A percentile compares a stretch with the other conserved stretches of the same genome.
phyloP scores from a whole-genome alignment of 1,140 invertebrate species.

The Aphaenogaster ashmeadi region DNA sequence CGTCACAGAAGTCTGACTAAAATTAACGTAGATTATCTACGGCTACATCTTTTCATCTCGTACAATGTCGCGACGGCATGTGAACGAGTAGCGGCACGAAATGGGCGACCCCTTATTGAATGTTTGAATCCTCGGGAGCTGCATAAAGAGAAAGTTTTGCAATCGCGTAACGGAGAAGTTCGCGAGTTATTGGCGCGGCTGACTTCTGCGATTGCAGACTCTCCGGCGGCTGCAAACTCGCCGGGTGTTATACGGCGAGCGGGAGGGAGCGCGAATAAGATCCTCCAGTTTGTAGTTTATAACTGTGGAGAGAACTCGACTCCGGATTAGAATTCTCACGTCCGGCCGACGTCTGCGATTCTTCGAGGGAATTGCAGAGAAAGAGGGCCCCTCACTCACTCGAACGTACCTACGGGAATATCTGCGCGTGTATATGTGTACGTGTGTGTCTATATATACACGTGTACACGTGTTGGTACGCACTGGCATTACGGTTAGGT shows the following conservation, averaged over 20 bases:
- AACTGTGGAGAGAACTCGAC: not conserved
- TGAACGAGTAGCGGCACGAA: not conserved
- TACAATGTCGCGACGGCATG: not conserved
- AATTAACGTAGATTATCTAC: not conserved
- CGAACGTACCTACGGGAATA: not conserved
- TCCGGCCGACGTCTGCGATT: not conserved
- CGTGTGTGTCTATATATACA: too few species aligned
- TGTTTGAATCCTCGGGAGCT: not conserved
- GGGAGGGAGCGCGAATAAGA: not conserved
- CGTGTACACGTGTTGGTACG: not conserved
- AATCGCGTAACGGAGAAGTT: conserved; percentile 34
- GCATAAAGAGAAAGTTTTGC: conserved; percentile 29
- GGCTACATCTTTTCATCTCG: not conserved
- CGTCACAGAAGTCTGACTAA: conserved; percentile 1
- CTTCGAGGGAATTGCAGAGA: not conserved
- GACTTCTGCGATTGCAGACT: conserved; percentile 19
- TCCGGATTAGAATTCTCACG: conserved; percentile 7
- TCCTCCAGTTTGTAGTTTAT: conserved; percentile 21
- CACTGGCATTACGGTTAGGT: not conserved
- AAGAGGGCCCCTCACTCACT: not conserved
- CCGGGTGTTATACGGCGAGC: too few species aligned
- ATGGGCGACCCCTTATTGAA: not conserved
- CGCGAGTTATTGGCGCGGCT: conserved; percentile 14
- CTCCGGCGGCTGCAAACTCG: not conserved
- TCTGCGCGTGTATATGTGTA: not conserved